Base-by-base conservation (phyloP, 2,888 invertebrate genomes). In the Cephus runcator region DNA sequence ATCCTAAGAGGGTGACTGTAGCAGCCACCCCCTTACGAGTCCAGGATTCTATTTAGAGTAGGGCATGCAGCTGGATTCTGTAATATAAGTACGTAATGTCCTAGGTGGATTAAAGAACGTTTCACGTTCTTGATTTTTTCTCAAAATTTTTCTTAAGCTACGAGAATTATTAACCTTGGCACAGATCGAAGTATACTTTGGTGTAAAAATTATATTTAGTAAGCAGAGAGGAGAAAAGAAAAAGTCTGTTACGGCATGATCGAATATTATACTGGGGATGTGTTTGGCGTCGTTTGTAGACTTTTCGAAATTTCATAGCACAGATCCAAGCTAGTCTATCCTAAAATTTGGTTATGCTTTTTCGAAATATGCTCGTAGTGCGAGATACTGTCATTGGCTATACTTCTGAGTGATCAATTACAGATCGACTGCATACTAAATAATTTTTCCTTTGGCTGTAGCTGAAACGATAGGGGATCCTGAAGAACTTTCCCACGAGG, bases 401-500 rank as follows among this genome's bases (percentile, higher is more conserved):
- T 23, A 23, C 23, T 56, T 1, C 23, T 1, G 56, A 56, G 23
- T 2, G 9, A 56, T 56, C 56, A 23, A 56, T 56, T 56, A 9
- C 56, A 23, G 23, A 23, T 56, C 6, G 2, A 56, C 9, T 56
- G 56, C 56, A 56, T 23, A 9, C 56, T 3, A 9, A 56, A 56
- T 56, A 23, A 23, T 56, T 56, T 56, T 56, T 56, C 6, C 56
- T 56, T 23, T 0, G 56, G 1, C 9, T 56, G 15, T 56, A 56
- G 9, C 56, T 6, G 23, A 56, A 56, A 56, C 56, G 56, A 56
- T 56, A 23, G 9, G 71, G 71, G 33, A 33, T 71, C 71, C 12
- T 6, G 71, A 71, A 71, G 15, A 31, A 71, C 31, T 71, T 77
- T 82, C 78, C 80, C 80, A 76, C 78, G 79, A 71, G 79, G 80